These are phyloP conservation scores for Aleiodes alternator DNA, from an alignment of 2,888 invertebrate genomes.

Conservation along the genomic window DNA sequence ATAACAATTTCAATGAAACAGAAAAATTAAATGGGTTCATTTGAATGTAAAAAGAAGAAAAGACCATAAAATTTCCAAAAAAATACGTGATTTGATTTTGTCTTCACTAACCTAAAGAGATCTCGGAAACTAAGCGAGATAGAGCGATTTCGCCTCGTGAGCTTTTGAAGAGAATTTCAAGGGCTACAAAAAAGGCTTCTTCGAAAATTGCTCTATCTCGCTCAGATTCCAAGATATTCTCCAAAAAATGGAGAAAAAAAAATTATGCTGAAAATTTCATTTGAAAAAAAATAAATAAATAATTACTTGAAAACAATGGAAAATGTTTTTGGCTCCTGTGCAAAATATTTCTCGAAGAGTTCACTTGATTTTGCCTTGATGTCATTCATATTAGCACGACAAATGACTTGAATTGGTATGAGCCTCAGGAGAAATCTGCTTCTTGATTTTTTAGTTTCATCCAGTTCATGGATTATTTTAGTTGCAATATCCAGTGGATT, in stretches of 20 bases:
- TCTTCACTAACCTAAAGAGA: too few species aligned
- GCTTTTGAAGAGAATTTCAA: too few species aligned
- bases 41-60: not conserved
- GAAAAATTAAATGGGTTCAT: slow-evolving; percentile 3
- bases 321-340: slow-evolving; percentile 84
- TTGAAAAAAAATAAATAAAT: slow-evolving; percentile 4
- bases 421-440: slow-evolving; percentile 87
- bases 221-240: too few species aligned
- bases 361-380: slow-evolving; percentile 82
- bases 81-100: too few species aligned
- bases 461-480: slow-evolving; percentile 85
- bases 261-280: too few species aligned
- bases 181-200: too few species aligned
- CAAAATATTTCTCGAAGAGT: slow-evolving; percentile 85
- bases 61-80: not conserved
- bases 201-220: too few species aligned
- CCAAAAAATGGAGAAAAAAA: too few species aligned
- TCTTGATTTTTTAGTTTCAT: slow-evolving; percentile 82
- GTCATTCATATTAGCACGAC: slow-evolving; percentile 87
- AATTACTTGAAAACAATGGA: slow-evolving; percentile 83
- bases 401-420: slow-evolving; percentile 86
- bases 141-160: too few species aligned
- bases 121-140: too few species aligned
- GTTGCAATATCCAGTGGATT: slow-evolving; percentile 85
- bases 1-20: not conserved